Evolutionary conservation across 2,888 invertebrate species (phyloP).

Genomic region (Prenolepis imparis): DNA sequence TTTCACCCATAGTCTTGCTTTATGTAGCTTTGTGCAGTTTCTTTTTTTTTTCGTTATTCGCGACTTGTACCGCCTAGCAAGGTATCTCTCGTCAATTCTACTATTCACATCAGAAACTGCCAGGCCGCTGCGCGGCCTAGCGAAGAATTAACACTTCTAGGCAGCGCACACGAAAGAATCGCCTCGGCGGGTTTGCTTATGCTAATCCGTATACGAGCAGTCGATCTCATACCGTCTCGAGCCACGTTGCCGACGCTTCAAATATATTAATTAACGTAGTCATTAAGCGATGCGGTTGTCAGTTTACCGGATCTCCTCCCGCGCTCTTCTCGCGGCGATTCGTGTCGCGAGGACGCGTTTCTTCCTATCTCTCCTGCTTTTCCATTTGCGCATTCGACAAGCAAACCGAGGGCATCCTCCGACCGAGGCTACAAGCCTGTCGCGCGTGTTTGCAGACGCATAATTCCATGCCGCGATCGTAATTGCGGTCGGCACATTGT

Average conservation of each 20-base stretch:
- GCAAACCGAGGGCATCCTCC: slow-evolving; percentile 27
- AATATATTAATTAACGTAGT: slow-evolving; percentile 86
- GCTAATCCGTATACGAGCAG: slow-evolving; percentile 81
- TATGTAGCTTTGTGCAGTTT: neutral
- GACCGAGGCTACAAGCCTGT: slow-evolving; percentile 31
- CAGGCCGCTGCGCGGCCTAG: slow-evolving; percentile 70
- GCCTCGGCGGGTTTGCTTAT: slow-evolving; percentile 83
- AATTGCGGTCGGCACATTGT: slow-evolving; percentile 59
- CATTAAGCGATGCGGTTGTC: slow-evolving; percentile 78
- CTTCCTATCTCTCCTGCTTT: slow-evolving; percentile 17
- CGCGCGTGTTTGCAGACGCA: slow-evolving; percentile 65
- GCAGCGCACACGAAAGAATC: slow-evolving; percentile 76
- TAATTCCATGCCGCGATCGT: slow-evolving; percentile 58
- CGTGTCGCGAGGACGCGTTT: slow-evolving; percentile 25
- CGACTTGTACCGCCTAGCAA: slow-evolving; percentile 9
- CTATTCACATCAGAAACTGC: slow-evolving; percentile 54
- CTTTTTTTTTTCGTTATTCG: neutral
- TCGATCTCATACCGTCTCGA: slow-evolving; percentile 62
- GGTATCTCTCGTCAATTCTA: slow-evolving; percentile 39
- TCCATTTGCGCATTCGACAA: slow-evolving; percentile 21
- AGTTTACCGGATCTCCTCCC: slow-evolving; percentile 63
- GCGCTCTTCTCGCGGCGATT: slow-evolving; percentile 13
- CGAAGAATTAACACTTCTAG: slow-evolving; percentile 84
- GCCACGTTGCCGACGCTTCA: slow-evolving; percentile 76
- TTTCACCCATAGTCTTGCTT: neutral